Evolutionary conservation across 1,140 invertebrate species (phyloP).

Genomic region (Camponotus pennsylvanicus): DNA sequence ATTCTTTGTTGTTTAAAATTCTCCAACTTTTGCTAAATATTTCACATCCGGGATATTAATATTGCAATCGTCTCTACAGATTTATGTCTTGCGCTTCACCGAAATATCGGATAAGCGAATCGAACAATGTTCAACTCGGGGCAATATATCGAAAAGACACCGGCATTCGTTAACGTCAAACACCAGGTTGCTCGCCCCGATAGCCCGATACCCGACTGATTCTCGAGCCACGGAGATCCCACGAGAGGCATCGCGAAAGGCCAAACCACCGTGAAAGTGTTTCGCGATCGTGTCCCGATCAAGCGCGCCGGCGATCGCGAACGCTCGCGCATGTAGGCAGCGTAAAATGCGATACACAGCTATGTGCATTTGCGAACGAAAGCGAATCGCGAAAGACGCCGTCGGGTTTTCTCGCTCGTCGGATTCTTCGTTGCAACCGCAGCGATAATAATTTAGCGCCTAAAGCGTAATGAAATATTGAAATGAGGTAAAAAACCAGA

Average conservation of each 20-base stretch:
- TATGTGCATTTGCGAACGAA: conserved; percentile 57
- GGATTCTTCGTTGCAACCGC: not conserved
- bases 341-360: not conserved
- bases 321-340: conserved; percentile 24
- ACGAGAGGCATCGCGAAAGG: conserved; percentile 70
- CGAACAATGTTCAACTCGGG: not conserved
- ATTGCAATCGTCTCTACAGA: not conserved
- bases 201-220: conserved; percentile 27
- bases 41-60: not conserved
- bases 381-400: conserved; percentile 57
- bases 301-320: not conserved
- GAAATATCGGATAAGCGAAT: not conserved
- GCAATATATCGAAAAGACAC: not conserved
- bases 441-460: conserved; percentile 63
- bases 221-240: conserved; percentile 58
- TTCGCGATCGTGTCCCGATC: conserved; percentile 63
- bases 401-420: not conserved
- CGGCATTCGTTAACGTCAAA: conserved; percentile 14
- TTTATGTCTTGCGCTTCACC: not conserved
- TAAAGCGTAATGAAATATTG: conserved; percentile 26
- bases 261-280: conserved; percentile 71
- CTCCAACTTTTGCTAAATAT: not conserved
- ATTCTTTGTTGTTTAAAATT: not conserved
- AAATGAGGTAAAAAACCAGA: conserved; percentile 24
- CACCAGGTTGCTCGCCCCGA: conserved; percentile 46